Evolutionary conservation across 2,113 vertebrate genomes (phyloP).

Genomic region (Balaenoptera acutorostrata): DNA sequence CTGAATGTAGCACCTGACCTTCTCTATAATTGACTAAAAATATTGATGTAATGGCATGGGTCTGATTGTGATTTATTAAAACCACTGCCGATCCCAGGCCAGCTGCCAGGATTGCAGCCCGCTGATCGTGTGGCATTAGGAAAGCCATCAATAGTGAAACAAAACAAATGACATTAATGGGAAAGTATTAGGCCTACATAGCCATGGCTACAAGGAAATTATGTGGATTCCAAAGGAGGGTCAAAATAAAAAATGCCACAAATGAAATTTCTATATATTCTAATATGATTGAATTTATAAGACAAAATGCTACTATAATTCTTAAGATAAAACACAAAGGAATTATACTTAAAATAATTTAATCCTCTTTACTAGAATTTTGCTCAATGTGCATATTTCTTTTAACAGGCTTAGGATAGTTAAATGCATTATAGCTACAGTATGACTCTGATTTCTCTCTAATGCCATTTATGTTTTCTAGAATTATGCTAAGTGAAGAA

Average conservation of each 20-base stretch:
- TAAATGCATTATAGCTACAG: conserved; percentile 80
- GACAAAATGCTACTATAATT: conserved; percentile 66
- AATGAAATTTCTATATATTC: conserved; percentile 76
- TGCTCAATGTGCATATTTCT: conserved; percentile 75
- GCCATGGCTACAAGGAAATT: conserved; percentile 90
- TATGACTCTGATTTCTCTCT: conserved; percentile 76
- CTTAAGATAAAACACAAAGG: conserved; percentile 75
- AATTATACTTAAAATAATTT: conserved; percentile 71
- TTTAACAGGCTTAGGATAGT: conserved; percentile 72
- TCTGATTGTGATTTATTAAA: conserved; percentile 99
- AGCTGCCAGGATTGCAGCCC: conserved; percentile 94
- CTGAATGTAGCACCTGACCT: conserved; percentile 96
- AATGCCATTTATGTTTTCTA: conserved; percentile 79
- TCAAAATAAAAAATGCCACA: conserved; percentile 79
- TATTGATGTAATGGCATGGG: conserved; percentile 99
- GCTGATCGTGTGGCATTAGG: conserved; percentile 97
- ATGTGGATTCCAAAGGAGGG: conserved; percentile 84
- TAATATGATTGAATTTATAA: conserved; percentile 75
- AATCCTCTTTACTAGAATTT: conserved; percentile 69
- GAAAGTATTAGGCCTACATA: conserved; percentile 89
- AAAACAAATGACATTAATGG: conserved; percentile 96
- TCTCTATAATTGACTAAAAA: conserved; percentile 99
- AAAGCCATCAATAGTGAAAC: conserved; percentile 98
- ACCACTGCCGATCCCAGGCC: conserved; percentile 94
- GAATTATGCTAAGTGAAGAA: conserved; percentile 81